phyloP scores from a whole-genome alignment of 2,888 invertebrate species.

The Brachyopa scutellaris region DNA sequence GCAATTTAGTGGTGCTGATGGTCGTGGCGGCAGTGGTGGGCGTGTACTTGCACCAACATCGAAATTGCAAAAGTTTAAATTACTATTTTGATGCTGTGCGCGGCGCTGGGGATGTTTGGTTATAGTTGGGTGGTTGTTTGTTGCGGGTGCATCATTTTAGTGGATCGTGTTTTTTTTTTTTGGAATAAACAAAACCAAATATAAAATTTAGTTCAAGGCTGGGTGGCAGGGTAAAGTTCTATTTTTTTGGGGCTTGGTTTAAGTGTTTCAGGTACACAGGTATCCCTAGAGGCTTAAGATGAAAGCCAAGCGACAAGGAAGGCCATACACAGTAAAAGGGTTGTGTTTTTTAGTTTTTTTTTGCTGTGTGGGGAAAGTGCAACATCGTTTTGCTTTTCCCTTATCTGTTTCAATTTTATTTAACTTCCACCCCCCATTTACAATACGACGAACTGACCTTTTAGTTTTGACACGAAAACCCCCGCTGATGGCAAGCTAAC shows the following conservation, averaged over 20 bases:
- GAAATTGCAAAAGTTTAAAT: slow-evolving; percentile 72
- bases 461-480: not conserved
- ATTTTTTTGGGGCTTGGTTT: slow-evolving; percentile 1
- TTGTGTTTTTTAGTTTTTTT: too few species aligned
- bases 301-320: slow-evolving; percentile 4
- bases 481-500: slow-evolving; percentile 12
- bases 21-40: slow-evolving; percentile 44
- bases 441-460: slow-evolving; percentile 30
- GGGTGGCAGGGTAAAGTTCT: not conserved
- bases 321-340: too few species aligned
- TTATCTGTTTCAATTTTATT: not conserved
- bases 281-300: slow-evolving; percentile 1
- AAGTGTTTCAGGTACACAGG: slow-evolving; percentile 4
- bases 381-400: slow-evolving; percentile 25
- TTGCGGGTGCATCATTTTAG: slow-evolving; percentile 41
- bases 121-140: slow-evolving; percentile 5
- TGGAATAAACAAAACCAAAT: slow-evolving; percentile 30
- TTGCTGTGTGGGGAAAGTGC: too few species aligned
- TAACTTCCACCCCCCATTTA: too few species aligned
- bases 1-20: slow-evolving; percentile 23
- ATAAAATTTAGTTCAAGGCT: slow-evolving; percentile 40
- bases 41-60: slow-evolving; percentile 64
- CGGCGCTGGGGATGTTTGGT: not conserved
- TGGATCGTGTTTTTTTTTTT: too few species aligned
- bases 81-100: slow-evolving; percentile 58